phyloP scores from a whole-genome alignment of 2,113 vertebrate species.

The Murina feae region DNA sequence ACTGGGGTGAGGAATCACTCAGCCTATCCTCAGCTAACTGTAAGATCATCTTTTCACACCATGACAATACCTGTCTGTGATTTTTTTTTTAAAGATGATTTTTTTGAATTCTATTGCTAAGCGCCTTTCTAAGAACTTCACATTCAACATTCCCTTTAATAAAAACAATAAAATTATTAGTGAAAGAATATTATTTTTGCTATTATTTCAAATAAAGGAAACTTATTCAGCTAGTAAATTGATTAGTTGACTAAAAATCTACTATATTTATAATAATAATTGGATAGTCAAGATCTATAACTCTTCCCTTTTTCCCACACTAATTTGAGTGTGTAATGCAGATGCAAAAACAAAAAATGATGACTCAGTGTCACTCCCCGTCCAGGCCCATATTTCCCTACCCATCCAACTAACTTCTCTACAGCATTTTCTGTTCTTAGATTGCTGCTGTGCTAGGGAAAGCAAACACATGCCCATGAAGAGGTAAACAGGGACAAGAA shows the following conservation, averaged over 20 bases:
- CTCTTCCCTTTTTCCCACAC: not conserved
- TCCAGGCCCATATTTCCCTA: not conserved
- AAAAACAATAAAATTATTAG: not conserved
- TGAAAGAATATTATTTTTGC: not conserved
- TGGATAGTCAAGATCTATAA: not conserved
- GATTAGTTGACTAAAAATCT: not conserved
- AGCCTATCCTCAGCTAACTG: not conserved
- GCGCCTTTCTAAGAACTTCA: not conserved
- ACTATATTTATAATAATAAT: not conserved
- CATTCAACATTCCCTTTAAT: not conserved
- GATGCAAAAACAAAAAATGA: not conserved
- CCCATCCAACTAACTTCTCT: not conserved
- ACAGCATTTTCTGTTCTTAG: not conserved
- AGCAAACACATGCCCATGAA: not conserved
- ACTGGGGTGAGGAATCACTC: not conserved
- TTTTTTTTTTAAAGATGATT: not conserved
- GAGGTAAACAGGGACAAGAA: not conserved
- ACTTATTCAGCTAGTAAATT: not conserved
- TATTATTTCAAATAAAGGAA: not conserved
- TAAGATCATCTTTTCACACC: not conserved
- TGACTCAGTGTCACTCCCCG: not conserved
- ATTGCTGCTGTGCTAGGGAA: not conserved
- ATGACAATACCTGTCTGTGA: not conserved
- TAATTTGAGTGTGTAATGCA: not conserved
- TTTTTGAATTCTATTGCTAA: not conserved